These are phyloP conservation scores for Schrankia costaestrigalis DNA, from an alignment of 2,888 invertebrate species.

Conservation along the genomic window DNA sequence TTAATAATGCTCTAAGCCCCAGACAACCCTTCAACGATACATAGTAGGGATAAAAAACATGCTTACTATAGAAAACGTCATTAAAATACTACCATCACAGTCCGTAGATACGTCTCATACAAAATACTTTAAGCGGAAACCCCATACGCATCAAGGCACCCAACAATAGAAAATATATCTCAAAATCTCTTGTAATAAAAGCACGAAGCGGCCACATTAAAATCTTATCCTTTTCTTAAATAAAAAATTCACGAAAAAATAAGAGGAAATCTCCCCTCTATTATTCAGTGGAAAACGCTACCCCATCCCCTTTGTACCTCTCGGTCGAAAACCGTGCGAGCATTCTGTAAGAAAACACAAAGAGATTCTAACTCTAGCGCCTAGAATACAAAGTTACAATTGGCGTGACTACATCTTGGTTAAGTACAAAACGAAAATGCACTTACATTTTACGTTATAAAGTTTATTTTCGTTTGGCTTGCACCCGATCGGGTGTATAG, in stretches of 20 bases:
- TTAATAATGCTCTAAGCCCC: constrained; percentile 4
- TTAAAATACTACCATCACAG: constrained; percentile 49
- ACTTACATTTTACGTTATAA: constrained; percentile 42
- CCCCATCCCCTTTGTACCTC: constrained; percentile 38
- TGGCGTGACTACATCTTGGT: constrained; percentile 42
- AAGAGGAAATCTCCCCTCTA: constrained; percentile 73
- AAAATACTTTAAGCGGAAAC: constrained; percentile 77
- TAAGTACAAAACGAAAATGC: constrained; percentile 37
- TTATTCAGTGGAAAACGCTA: constrained; percentile 66
- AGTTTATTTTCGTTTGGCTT: constrained; percentile 51
- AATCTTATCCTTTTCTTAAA: constrained; percentile 81
- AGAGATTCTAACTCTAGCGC: constrained; percentile 67
- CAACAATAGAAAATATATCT: constrained; percentile 72
- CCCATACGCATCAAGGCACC: constrained; percentile 70
- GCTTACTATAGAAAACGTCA: constrained; percentile 54
- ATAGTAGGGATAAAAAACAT: constrained; percentile 34
- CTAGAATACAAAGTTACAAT: constrained; percentile 64
- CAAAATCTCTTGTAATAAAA: constrained; percentile 76
- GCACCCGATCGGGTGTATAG: constrained; percentile 44
- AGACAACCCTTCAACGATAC: constrained; percentile 22
- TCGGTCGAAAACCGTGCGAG: constrained; percentile 35
- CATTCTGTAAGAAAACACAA: constrained; percentile 51
- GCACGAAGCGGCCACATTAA: constrained; percentile 75
- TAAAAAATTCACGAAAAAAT: constrained; percentile 81
- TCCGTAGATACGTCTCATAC: constrained; percentile 59